Evolutionary conservation across 2,888 invertebrate species (phyloP).

Genomic region (Drosophila mimetica): DNA sequence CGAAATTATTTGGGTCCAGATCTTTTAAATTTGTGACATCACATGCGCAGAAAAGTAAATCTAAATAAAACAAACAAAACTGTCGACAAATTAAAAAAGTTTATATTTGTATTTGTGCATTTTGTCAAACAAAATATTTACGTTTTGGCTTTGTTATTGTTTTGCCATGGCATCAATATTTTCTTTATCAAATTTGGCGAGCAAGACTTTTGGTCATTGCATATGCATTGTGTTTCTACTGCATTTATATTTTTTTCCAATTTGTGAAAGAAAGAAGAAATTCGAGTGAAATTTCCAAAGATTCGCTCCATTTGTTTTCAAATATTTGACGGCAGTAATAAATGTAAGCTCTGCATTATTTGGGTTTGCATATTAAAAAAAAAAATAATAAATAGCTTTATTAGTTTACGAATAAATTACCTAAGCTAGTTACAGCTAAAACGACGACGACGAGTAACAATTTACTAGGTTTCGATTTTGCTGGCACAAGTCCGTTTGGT

Average conservation of each 20-base stretch:
- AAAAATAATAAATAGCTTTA: slow-evolving; percentile 32
- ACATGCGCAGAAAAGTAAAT: not conserved
- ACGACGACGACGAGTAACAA: slow-evolving; percentile 28
- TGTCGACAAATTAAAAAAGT: not conserved
- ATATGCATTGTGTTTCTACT: too few species aligned
- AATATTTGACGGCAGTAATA: too few species aligned
- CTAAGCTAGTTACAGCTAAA: slow-evolving; percentile 44
- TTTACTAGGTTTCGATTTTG: slow-evolving; percentile 51
- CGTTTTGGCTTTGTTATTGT: not conserved
- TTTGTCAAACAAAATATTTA: not conserved
- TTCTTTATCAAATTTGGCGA: not conserved
- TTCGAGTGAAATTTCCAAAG: too few species aligned
- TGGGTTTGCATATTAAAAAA: slow-evolving; percentile 16
- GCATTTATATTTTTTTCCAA: too few species aligned
- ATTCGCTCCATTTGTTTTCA: too few species aligned
- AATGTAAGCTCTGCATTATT: not conserved
- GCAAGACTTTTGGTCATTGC: too few species aligned
- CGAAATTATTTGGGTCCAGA: not conserved
- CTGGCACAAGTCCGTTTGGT: slow-evolving; percentile 53
- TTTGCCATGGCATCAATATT: not conserved
- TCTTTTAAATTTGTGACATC: not conserved
- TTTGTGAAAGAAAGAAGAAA: too few species aligned
- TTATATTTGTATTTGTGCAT: not conserved
- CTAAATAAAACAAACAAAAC: not conserved
- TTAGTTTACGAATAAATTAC: slow-evolving; percentile 48